phyloP scores from a whole-genome alignment of 1,140 invertebrate species.

The Catajapyx aquilonaris region DNA sequence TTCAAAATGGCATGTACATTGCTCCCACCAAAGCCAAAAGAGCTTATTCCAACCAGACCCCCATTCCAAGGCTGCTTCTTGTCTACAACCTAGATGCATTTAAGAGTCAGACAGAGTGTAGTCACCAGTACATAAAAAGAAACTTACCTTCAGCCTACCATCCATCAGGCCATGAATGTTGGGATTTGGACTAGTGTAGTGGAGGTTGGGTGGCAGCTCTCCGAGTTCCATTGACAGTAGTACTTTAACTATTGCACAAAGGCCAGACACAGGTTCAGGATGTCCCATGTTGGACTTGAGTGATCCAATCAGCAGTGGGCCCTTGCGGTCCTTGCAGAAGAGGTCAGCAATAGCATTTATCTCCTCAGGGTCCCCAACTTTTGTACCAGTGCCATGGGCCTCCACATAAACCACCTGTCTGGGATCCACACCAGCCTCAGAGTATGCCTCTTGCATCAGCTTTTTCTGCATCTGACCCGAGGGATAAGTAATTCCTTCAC shows the following conservation, averaged over 20 bases:
- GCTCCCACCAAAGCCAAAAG: slow-evolving; percentile 54
- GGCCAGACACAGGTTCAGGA: slow-evolving; percentile 77
- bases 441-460: slow-evolving; percentile 68
- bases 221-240: slow-evolving; percentile 74
- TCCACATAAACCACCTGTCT: slow-evolving; percentile 69
- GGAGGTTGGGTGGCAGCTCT: slow-evolving; percentile 73
- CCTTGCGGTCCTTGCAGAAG: slow-evolving; percentile 64
- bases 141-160: slow-evolving; percentile 50
- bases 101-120: slow-evolving; percentile 10
- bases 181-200: slow-evolving; percentile 64
- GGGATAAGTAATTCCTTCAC: slow-evolving; percentile 77
- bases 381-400: slow-evolving; percentile 90
- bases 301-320: slow-evolving; percentile 74
- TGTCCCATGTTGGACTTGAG: slow-evolving; percentile 98
- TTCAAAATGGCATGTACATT: slow-evolving; percentile 31
- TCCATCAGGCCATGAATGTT: slow-evolving; percentile 72
- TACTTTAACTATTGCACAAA: slow-evolving; percentile 77
- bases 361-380: slow-evolving; percentile 87
- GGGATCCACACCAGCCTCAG: slow-evolving; percentile 59
- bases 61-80: slow-evolving; percentile 60
- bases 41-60: slow-evolving; percentile 71
- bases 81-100: slow-evolving; percentile 40
- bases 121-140: slow-evolving; percentile 17
- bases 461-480: slow-evolving; percentile 64
- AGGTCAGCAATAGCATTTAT: slow-evolving; percentile 78